These are phyloP conservation scores for Coregonus suidteri DNA, from an alignment of 2,797 vertebrate species.

Conservation along the genomic window DNA sequence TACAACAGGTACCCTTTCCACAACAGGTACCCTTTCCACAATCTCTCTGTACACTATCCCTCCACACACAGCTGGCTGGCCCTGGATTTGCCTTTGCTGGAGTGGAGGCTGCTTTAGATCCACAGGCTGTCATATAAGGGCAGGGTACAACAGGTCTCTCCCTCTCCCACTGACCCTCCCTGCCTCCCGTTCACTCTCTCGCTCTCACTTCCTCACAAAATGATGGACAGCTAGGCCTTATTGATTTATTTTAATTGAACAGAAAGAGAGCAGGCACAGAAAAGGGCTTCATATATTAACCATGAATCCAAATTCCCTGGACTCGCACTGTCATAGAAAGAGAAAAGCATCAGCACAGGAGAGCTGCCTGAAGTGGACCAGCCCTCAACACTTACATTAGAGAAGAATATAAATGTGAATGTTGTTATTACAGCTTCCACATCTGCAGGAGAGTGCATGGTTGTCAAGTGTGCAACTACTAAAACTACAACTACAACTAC, in stretches of 20 bases:
- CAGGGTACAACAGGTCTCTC: not conserved
- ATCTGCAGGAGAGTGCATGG: not conserved
- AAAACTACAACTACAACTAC: not conserved
- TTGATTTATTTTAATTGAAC: slow-evolving; percentile 55
- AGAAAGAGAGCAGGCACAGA: slow-evolving; percentile 33
- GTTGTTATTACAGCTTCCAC: slow-evolving; percentile 39
- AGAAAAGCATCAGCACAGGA: slow-evolving; percentile 6
- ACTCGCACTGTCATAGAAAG: slow-evolving; percentile 35
- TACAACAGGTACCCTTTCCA: not conserved
- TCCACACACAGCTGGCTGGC: not conserved
- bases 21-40: not conserved
- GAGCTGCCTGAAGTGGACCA: not conserved
- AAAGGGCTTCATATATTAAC: slow-evolving; percentile 41
- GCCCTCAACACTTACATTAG: slow-evolving; percentile 12
- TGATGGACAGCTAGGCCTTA: slow-evolving; percentile 38
- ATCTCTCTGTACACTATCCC: not conserved
- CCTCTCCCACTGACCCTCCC: slow-evolving; percentile 1
- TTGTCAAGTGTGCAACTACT: not conserved
- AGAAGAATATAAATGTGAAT: slow-evolving; percentile 31
- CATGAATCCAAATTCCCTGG: slow-evolving; percentile 45
- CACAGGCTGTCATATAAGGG: too few relatives aligned
- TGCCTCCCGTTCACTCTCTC: not conserved
- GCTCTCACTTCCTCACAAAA: slow-evolving; percentile 26
- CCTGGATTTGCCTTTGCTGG: not conserved
- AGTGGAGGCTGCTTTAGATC: slow-evolving; percentile 8